Evolutionary conservation across 2,888 invertebrate genomes (phyloP).

Genomic region (Drosophila nr. perissopoda): DNA sequence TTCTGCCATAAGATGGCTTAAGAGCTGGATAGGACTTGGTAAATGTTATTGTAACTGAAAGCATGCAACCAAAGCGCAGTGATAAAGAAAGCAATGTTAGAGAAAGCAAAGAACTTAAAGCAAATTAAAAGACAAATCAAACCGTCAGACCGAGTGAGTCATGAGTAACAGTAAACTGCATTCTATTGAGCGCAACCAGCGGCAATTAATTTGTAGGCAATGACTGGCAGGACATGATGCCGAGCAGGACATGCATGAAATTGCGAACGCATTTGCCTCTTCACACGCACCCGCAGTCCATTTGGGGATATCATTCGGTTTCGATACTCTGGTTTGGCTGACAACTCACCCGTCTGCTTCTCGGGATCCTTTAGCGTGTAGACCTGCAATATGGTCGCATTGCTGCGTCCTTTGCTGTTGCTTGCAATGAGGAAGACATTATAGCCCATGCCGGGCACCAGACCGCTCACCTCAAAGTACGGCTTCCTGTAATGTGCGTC

Average conservation of each 20-base stretch:
- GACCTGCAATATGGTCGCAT: conserved; percentile 88
- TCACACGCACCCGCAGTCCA: conserved; percentile 36
- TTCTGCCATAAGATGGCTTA: conserved; percentile 50
- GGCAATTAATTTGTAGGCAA: conserved; percentile 73
- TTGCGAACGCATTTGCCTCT: conserved; percentile 50
- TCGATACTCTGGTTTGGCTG: conserved; percentile 11
- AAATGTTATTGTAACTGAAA: conserved; percentile 83
- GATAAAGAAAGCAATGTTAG: conserved; percentile 41
- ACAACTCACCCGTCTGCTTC: conserved; percentile 88
- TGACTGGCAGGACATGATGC: conserved; percentile 7
- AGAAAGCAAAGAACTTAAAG: conserved; percentile 54
- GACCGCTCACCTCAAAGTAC: conserved; percentile 88
- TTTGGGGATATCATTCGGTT: conserved; percentile 3
- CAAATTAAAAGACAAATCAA: conserved; percentile 72
- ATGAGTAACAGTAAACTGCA: conserved; percentile 31
- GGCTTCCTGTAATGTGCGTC: conserved; percentile 85
- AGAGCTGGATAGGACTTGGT: conserved; percentile 68
- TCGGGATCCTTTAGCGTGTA: conserved; percentile 90
- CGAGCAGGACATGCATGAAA: conserved; percentile 70
- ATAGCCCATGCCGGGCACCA: conserved; percentile 89
- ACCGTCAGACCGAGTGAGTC: conserved; percentile 38
- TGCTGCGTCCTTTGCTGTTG: conserved; percentile 90
- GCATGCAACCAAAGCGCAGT: conserved; percentile 55
- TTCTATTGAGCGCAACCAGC: conserved; percentile 36
- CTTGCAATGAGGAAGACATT: conserved; percentile 89